A percentile compares a stretch with the other conserved stretches of the same genome.
These are phyloP conservation scores for Drosophila bocqueti DNA, from an alignment of 1,140 invertebrate species.

Conservation along the genomic window DNA sequence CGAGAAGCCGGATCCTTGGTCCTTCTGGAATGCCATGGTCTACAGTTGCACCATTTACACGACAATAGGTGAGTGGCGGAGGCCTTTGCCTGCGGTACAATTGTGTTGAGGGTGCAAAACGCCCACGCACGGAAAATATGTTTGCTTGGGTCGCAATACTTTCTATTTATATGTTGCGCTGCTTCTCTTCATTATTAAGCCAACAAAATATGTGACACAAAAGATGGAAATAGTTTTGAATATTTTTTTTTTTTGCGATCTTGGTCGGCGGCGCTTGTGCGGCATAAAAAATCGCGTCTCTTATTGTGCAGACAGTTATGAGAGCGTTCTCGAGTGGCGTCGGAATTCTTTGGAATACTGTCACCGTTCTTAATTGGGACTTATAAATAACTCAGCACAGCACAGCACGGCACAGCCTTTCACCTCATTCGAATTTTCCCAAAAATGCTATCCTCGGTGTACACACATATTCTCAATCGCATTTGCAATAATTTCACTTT, in stretches of 20 bases:
- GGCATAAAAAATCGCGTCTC: constrained; percentile 34
- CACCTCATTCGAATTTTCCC: constrained; percentile 16
- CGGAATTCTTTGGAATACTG: constrained; percentile 71
- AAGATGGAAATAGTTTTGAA: constrained; percentile 53
- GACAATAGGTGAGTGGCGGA: constrained; percentile 92
- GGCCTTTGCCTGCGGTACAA: neutral
- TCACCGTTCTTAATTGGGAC: constrained; percentile 61
- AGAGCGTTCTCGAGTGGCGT: constrained; percentile 25
- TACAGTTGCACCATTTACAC: constrained; percentile 97
- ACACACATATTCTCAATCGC: constrained; percentile 29
- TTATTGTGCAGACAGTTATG: constrained; percentile 53
- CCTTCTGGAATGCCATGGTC: constrained; percentile 95
- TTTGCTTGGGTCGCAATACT: constrained; percentile 10
- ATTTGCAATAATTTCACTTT: constrained; percentile 30
- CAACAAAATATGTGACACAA: constrained; percentile 51
- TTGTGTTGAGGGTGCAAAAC: constrained; percentile 40
- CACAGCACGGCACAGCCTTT: constrained; percentile 7
- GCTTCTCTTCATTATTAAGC: constrained; percentile 30
- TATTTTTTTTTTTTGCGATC: constrained; percentile 16
- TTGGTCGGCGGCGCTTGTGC: constrained; percentile 17
- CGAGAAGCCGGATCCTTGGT: constrained; percentile 89
- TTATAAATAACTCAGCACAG: constrained; percentile 31
- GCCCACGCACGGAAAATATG: constrained; percentile 29
- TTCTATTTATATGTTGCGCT: constrained; percentile 29
- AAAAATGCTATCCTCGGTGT: constrained; percentile 8